Evolutionary conservation across 2,797 vertebrate genomes (phyloP).

Genomic region (Podarcis lilfordi): DNA sequence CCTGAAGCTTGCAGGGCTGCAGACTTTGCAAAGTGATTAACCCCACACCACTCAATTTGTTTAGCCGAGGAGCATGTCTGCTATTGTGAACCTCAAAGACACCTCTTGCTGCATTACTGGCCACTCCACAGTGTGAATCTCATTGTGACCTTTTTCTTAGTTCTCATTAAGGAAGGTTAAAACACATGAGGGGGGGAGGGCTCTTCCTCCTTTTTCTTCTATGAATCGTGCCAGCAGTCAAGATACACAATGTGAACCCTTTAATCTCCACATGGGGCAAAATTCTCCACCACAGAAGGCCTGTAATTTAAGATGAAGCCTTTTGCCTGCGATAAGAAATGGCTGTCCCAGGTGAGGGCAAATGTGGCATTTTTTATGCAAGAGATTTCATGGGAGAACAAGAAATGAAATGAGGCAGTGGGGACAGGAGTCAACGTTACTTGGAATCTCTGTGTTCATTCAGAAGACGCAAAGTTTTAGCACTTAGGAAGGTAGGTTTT

Average conservation of each 20-base stretch:
- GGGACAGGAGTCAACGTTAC: background rate
- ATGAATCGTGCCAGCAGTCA: background rate
- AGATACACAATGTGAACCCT: background rate
- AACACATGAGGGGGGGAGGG: background rate
- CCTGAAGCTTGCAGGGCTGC: background rate
- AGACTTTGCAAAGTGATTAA: background rate
- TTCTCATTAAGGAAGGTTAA: background rate
- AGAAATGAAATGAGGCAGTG: background rate
- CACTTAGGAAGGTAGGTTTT: background rate
- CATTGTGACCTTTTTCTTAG: background rate
- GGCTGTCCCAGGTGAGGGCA: background rate
- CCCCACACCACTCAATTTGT: background rate
- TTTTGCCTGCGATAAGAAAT: background rate
- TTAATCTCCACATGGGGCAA: background rate
- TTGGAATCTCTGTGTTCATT: background rate
- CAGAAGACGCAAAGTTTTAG: background rate
- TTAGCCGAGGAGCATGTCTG: background rate
- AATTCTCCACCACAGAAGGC: background rate
- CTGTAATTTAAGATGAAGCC: background rate
- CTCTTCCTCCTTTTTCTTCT: background rate
- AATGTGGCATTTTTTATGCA: background rate
- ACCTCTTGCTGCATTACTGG: background rate
- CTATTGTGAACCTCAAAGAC: background rate
- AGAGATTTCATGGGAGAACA: background rate
- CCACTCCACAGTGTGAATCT: too few species aligned